Percentiles rank a stretch among this genome's conserved stretches.
These are phyloP conservation scores for Helicolenus hilgendorfi DNA, from an alignment of 2,797 vertebrate genomes.

Conservation along the genomic window DNA sequence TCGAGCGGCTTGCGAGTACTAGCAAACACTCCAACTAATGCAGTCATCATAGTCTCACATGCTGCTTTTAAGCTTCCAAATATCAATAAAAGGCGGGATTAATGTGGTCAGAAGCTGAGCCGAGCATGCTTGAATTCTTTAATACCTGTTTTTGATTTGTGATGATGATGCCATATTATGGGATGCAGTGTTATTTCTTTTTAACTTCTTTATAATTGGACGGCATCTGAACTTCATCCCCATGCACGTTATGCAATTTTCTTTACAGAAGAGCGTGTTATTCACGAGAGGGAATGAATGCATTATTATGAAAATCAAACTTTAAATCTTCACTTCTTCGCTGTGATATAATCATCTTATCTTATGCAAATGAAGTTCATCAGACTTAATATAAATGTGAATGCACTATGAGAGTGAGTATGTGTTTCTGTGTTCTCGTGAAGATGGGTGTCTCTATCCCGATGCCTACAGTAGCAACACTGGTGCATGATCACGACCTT, in stretches of 20 bases:
- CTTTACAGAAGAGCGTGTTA: background rate
- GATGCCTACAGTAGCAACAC: background rate
- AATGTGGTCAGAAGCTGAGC: background rate
- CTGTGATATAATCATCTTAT: conserved; percentile 4
- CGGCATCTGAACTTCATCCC: background rate
- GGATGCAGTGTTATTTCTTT: background rate
- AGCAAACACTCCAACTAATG: background rate
- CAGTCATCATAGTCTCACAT: background rate
- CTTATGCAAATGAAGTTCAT: background rate
- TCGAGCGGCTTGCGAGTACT: background rate
- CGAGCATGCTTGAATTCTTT: background rate
- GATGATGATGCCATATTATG: background rate
- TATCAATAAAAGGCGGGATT: background rate
- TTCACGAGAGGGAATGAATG: background rate
- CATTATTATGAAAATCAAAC: background rate
- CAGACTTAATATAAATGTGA: background rate
- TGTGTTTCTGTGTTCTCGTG: background rate
- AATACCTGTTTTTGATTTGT: background rate
- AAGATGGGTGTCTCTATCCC: background rate
- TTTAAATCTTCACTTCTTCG: background rate
- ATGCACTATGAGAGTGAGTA: background rate
- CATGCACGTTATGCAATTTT: background rate
- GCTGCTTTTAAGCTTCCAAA: background rate
- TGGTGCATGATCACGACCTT: background rate
- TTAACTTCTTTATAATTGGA: background rate